phyloP scores from a whole-genome alignment of 2,888 invertebrate genomes.

The Oasisia sp. region DNA sequence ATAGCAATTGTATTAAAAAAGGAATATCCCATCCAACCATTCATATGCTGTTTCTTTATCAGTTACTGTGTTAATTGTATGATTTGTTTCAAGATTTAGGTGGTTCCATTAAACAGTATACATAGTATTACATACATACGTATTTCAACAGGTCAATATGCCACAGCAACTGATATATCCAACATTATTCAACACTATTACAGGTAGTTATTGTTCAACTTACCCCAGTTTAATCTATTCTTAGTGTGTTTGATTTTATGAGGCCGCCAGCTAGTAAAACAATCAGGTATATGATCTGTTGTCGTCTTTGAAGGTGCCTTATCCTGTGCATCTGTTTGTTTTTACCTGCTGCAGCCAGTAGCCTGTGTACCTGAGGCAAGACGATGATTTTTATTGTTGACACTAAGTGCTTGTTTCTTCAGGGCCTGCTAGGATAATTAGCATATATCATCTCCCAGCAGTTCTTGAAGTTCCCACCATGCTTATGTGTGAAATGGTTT shows the following conservation, averaged over 20 bases:
- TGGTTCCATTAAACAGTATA: no score
- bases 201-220: not conserved
- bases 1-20: no score
- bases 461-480: not conserved
- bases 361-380: not conserved
- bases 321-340: not conserved
- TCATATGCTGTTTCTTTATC: no score
- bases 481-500: not conserved
- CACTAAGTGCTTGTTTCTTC: constrained; percentile 17
- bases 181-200: not conserved
- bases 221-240: not conserved
- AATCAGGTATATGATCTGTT: not conserved
- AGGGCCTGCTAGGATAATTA: not conserved
- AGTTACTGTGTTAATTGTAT: no score
- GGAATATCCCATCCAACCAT: no score
- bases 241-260: not conserved
- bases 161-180: no score
- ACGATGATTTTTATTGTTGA: not conserved
- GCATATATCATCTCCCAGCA: not conserved
- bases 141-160: no score
- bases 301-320: not conserved
- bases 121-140: no score
- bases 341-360: not conserved
- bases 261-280: not conserved
- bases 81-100: no score